Conservation (phyloP, 2,888 invertebrate species). For the Clitarchus hookeri region DNA sequence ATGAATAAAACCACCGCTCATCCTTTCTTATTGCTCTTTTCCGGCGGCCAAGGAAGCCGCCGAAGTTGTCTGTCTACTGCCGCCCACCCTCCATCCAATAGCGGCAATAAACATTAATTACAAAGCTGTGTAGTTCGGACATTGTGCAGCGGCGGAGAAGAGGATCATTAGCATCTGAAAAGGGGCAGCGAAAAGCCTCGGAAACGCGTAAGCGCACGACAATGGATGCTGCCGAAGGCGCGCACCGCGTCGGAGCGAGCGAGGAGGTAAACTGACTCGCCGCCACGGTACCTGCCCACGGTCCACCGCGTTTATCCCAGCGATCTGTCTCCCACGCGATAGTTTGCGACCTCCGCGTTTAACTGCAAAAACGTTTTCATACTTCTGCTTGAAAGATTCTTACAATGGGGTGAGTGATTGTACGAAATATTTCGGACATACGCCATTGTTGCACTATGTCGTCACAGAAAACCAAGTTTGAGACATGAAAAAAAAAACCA, state of each 20-base stretch:
- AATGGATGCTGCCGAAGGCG: neutral
- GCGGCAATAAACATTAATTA: constrained; percentile 14
- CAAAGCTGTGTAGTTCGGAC: constrained; percentile 14
- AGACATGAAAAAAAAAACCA: no score
- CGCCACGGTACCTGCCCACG: neutral
- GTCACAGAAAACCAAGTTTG: no score
- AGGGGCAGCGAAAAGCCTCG: neutral
- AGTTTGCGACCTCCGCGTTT: neutral
- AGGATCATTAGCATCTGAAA: neutral
- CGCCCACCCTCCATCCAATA: neutral
- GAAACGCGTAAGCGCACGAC: neutral
- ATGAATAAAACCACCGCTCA: constrained; percentile 14
- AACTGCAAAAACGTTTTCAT: neutral
- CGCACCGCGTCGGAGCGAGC: neutral
- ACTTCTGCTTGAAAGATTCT: neutral
- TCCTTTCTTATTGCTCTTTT: constrained; percentile 7
- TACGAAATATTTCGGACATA: no score
- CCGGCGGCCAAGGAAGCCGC: neutral
- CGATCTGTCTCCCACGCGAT: neutral
- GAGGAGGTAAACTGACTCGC: neutral
- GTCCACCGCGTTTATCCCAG: neutral
- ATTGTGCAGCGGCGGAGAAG: constrained; percentile 8
- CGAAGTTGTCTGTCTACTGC: constrained; percentile 14
- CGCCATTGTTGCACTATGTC: no score
- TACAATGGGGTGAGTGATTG: no score